These are phyloP conservation scores for Porites divaricata DNA, from an alignment of 92 coral and sea anemone species.

Conservation along the genomic window DNA sequence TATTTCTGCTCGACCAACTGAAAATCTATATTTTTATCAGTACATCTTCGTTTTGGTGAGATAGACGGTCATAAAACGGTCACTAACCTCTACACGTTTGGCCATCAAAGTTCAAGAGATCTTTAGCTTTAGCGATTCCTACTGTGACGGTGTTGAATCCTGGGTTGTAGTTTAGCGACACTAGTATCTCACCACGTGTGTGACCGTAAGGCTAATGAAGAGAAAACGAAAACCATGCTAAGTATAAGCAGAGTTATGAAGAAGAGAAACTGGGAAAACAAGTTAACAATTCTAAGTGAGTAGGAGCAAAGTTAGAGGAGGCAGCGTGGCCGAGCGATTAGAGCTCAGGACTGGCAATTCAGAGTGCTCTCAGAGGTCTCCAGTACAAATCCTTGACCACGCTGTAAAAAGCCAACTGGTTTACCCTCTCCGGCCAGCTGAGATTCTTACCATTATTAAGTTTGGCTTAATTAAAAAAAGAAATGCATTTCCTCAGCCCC, in stretches of 20 bases:
- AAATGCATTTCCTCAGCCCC: no score
- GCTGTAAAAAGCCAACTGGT: no score
- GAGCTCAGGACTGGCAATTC: no score
- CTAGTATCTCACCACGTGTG: conserved; percentile 64
- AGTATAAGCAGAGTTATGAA: background rate
- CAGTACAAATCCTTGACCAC: no score
- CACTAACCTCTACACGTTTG: conserved; percentile 55
- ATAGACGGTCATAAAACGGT: no score
- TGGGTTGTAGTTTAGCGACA: conserved; percentile 50
- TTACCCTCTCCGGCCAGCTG: no score
- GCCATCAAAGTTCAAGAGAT: conserved; percentile 52
- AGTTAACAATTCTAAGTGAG: background rate
- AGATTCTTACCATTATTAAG: no score
- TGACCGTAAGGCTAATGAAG: conserved; percentile 65
- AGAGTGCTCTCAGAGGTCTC: no score
- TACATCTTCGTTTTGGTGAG: no score
- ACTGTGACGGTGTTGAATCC: conserved; percentile 31
- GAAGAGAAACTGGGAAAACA: background rate
- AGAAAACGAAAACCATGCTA: background rate
- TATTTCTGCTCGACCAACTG: background rate
- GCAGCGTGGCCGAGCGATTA: background rate
- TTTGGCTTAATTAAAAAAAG: no score
- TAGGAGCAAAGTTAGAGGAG: background rate
- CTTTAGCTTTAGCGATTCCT: conserved; percentile 56
- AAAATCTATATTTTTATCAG: background rate